phyloP scores from a whole-genome alignment of 2,113 vertebrate genomes.

The Eurypyga helias region DNA sequence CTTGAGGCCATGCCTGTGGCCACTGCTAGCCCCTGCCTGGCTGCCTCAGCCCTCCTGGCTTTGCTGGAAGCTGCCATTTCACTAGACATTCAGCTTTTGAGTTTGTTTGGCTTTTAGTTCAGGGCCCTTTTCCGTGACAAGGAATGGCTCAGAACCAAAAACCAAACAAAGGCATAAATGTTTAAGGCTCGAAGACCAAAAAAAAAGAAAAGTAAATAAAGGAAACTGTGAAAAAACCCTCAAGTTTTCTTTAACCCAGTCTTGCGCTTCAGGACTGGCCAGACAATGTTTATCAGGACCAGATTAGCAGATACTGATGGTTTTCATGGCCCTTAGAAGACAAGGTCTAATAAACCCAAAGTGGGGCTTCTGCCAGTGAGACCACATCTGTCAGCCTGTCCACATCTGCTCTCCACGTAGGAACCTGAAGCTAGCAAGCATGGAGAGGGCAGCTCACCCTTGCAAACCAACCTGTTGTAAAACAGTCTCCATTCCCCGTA shows the following conservation, averaged over 20 bases:
- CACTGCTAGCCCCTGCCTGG: rapidly evolving
- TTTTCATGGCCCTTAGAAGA: not conserved
- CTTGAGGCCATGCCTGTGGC: rapidly evolving
- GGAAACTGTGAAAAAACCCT: not conserved
- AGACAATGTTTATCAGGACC: not conserved
- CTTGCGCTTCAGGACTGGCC: not conserved
- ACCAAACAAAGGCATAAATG: not conserved
- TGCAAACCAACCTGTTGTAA: not conserved
- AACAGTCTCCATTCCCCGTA: not conserved
- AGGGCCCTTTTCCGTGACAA: not conserved
- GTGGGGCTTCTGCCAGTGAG: not conserved
- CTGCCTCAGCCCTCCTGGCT: not conserved
- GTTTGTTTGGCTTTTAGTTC: not conserved
- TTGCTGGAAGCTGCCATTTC: not conserved
- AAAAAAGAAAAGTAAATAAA: constrained; percentile 10
- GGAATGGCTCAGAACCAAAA: not conserved
- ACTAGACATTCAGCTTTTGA: rapidly evolving
- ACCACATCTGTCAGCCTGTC: not conserved
- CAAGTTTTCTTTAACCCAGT: not conserved
- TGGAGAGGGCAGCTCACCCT: rapidly evolving
- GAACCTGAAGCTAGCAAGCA: too few species aligned
- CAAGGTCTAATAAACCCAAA: not conserved
- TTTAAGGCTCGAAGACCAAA: not conserved
- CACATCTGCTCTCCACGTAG: rapidly evolving
- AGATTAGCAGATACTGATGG: not conserved